phyloP scores from a whole-genome alignment of 2,888 invertebrate genomes.

The Rhagium mordax region DNA sequence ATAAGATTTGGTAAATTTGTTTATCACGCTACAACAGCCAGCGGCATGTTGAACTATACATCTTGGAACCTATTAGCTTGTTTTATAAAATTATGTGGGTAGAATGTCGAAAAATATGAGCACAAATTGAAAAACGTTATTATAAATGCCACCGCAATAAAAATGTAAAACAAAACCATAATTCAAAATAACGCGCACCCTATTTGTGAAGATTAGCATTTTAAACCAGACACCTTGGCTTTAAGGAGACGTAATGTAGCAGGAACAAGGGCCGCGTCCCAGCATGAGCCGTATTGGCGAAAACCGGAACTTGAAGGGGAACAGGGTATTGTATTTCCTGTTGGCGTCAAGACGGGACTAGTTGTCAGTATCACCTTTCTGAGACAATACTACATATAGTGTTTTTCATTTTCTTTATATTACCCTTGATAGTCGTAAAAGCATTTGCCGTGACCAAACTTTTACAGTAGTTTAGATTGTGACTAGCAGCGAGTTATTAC shows the following conservation, averaged over 20 bases:
- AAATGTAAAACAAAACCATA: conserved; percentile 72
- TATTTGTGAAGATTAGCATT: conserved; percentile 72
- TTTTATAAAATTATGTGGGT: conserved; percentile 34
- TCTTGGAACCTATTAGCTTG: not conserved
- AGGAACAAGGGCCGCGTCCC: conserved; percentile 55
- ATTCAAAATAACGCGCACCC: conserved; percentile 71
- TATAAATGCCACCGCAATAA: conserved; percentile 71
- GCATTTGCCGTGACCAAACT: conserved; percentile 91
- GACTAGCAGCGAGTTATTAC: conserved; percentile 64
- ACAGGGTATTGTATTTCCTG: conserved; percentile 60
- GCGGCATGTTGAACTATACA: not conserved
- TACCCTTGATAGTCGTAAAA: conserved; percentile 89
- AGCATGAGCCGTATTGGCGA: conserved; percentile 55
- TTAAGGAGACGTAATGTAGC: conserved; percentile 69
- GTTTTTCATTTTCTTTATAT: conserved; percentile 93
- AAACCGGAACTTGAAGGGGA: conserved; percentile 60
- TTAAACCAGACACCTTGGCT: conserved; percentile 71
- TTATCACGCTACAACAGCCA: not conserved
- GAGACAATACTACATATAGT: conserved; percentile 73
- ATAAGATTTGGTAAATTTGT: not conserved
- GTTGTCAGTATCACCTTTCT: conserved; percentile 69
- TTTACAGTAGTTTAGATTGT: conserved; percentile 71
- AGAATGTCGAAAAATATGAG: conserved; percentile 48
- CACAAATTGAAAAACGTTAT: conserved; percentile 71
- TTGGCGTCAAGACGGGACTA: conserved; percentile 65